phyloP scores from a whole-genome alignment of 1,140 invertebrate genomes.

The Caenorhabditis tropicalis region DNA sequence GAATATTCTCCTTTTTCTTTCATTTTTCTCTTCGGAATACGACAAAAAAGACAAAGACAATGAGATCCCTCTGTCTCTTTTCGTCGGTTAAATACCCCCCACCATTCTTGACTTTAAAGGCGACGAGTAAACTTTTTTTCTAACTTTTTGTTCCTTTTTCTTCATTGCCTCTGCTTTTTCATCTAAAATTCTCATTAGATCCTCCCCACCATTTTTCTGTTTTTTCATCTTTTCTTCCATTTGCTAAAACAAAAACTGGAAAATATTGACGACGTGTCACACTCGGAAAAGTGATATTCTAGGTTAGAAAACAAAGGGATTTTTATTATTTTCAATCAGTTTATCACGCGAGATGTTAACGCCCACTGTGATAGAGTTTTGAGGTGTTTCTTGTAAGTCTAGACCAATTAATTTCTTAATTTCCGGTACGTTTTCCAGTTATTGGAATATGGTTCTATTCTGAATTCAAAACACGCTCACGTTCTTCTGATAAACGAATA shows the following conservation, averaged over 20 bases:
- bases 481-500: no score
- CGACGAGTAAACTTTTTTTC: constrained; percentile 1
- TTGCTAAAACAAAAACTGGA: neutral
- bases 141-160: neutral
- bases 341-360: no score
- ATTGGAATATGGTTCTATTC: neutral
- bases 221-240: neutral
- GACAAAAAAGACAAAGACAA: constrained; percentile 27
- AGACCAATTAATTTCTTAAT: neutral
- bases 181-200: constrained; percentile 35
- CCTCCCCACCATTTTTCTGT: neutral
- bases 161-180: neutral
- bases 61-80: constrained; percentile 21
- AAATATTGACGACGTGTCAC: neutral
- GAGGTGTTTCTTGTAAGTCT: neutral
- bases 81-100: constrained; percentile 28
- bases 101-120: constrained; percentile 28
- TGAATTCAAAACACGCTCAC: neutral
- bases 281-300: neutral
- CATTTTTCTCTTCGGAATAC: neutral
- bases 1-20: constrained; percentile 29
- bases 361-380: no score
- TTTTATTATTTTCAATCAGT: no score
- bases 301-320: neutral
- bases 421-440: neutral